Percentiles rank a stretch among this genome's conserved stretches.
These are phyloP conservation scores for Martes flavigula DNA, from an alignment of 2,797 vertebrate species.

Conservation along the genomic window DNA sequence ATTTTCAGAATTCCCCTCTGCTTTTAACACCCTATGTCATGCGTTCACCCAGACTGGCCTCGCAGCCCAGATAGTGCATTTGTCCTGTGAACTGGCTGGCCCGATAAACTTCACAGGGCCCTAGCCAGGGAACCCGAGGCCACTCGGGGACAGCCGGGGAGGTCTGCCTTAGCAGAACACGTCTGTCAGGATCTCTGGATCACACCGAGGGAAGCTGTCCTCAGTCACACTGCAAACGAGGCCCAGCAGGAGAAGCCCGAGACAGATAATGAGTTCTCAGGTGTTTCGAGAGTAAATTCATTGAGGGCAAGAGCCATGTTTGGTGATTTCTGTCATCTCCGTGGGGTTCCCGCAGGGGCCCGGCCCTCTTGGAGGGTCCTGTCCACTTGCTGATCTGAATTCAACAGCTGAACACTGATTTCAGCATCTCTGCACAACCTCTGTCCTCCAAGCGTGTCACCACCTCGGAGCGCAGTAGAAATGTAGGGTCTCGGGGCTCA, in stretches of 20 bases:
- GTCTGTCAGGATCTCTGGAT: neutral
- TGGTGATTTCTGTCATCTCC: neutral
- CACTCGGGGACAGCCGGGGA: slow-evolving; percentile 28
- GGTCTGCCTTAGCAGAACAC: neutral
- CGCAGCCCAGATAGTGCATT: slow-evolving; percentile 62
- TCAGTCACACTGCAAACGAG: neutral
- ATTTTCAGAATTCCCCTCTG: slow-evolving; percentile 52
- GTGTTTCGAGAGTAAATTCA: neutral
- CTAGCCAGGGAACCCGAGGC: neutral
- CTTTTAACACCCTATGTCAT: slow-evolving; percentile 66
- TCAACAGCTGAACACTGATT: neutral
- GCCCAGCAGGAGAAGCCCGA: neutral
- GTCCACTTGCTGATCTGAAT: neutral
- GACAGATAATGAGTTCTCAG: neutral
- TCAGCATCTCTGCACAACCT: neutral
- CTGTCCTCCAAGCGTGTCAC: too few species aligned
- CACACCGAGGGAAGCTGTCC: neutral
- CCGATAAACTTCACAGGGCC: slow-evolving; percentile 22
- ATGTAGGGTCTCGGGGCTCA: neutral
- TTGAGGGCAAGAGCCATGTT: neutral
- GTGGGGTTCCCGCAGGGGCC: neutral
- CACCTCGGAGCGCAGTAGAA: neutral
- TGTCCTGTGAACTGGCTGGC: slow-evolving; percentile 64
- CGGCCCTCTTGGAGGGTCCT: neutral
- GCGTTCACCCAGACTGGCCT: slow-evolving; percentile 64